Evolutionary conservation across 1,140 invertebrate species (phyloP).

Genomic region (Bursaphelenchus mucronatus): DNA sequence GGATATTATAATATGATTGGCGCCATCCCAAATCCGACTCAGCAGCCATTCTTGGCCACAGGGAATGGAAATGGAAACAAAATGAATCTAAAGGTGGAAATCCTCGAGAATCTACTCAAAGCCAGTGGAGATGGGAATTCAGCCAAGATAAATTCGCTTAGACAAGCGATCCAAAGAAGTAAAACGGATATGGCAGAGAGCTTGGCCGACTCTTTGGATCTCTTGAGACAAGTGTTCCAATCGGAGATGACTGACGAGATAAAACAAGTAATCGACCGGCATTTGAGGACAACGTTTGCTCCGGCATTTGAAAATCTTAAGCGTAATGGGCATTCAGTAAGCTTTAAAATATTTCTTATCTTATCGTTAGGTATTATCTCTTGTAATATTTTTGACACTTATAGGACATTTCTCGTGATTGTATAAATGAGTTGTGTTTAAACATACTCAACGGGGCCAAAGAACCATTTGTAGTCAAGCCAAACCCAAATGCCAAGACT

Average conservation of each 20-base stretch:
- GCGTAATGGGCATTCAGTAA: constrained; percentile 48
- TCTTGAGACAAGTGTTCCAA: constrained; percentile 52
- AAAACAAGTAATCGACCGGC: constrained; percentile 51
- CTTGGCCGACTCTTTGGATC: constrained; percentile 40
- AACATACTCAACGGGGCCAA: constrained; percentile 55
- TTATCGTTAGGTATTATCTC: too few relatives aligned
- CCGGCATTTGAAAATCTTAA: constrained; percentile 57
- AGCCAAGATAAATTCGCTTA: constrained; percentile 49
- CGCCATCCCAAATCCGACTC: too few relatives aligned
- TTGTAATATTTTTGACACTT: constrained; percentile 25
- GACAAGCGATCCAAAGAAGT: constrained; percentile 47
- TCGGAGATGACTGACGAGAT: constrained; percentile 49
- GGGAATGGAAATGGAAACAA: constrained; percentile 51
- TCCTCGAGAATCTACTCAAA: constrained; percentile 41
- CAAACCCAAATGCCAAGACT: not conserved
- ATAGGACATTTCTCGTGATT: constrained; percentile 37
- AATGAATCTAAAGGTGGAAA: constrained; percentile 47
- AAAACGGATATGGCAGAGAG: constrained; percentile 52
- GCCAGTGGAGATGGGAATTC: constrained; percentile 49
- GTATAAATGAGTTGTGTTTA: constrained; percentile 44
- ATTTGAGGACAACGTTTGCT: constrained; percentile 50
- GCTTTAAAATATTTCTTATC: constrained; percentile 9
- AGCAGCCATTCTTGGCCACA: not conserved
- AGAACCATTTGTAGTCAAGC: constrained; percentile 34
- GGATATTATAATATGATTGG: too few relatives aligned